A percentile compares a stretch with the other conserved stretches of the same genome.
Conservation (phyloP, 2,113 vertebrate species). For the Oplegnathus fasciatus region DNA sequence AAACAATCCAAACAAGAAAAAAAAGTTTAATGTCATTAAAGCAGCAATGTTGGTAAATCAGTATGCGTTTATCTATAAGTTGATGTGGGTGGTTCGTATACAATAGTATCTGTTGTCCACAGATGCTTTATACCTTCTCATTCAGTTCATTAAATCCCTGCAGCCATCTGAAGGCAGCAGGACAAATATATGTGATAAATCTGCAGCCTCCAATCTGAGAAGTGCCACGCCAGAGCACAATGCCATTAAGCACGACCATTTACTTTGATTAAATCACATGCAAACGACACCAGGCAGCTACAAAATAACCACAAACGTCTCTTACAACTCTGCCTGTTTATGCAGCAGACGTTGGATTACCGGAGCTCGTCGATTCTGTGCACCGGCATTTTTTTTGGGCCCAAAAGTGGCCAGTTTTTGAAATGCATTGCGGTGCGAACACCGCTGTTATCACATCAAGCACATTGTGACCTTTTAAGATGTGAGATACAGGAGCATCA, state of each 20-base stretch:
- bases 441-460: neutral
- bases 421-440: neutral
- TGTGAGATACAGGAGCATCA: neutral
- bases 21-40: neutral
- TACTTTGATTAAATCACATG: conserved; percentile 47
- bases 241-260: conserved; percentile 27
- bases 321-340: conserved; percentile 2
- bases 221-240: conserved; percentile 2
- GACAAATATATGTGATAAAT: conserved; percentile 36
- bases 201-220: conserved; percentile 14
- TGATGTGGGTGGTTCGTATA: neutral
- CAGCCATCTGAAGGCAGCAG: conserved; percentile 29
- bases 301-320: conserved; percentile 2
- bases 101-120: neutral
- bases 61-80: neutral
- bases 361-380: neutral
- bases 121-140: neutral
- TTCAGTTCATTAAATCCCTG: conserved; percentile 33
- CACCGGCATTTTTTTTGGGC: neutral
- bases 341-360: conserved; percentile 12
- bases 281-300: conserved; percentile 10
- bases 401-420: neutral
- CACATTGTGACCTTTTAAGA: neutral
- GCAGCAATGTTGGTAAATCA: neutral
- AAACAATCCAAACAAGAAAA: neutral